Base-by-base conservation (phyloP, 2,888 invertebrate genomes). In the Diaperis boleti region DNA sequence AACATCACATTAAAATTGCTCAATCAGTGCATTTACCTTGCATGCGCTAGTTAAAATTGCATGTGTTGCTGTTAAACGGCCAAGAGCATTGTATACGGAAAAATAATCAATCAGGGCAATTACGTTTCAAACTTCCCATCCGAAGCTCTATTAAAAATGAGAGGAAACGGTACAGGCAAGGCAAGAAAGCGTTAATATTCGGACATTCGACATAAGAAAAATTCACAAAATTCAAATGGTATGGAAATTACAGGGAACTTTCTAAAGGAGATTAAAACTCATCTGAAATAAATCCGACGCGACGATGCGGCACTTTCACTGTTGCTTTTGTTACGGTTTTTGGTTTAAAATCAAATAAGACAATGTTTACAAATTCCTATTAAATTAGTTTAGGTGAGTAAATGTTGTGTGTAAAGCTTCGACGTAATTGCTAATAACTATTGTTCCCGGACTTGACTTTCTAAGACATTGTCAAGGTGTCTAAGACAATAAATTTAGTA, bases 11-110 rank as follows among this genome's bases (percentile, higher is more conserved):
- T 26, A 11, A 11, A 4, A 22, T 56, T 56, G 35, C 42, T 52
- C 64, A 68, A 68, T 66, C 59, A 66, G 66, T 68, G 62, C 66
- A 56, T 68, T 68, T 68, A 68, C 65, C 61, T 66, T 52, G 42
- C 37, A 13, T 63, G 61, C 29, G 29, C 59, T 59, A 59, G 22
- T 47, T 59, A 41, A 49, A 59, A 47, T 37, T 47, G 47, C 59
- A 47, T 47, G 47, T 56, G 13, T 14, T 13, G 8, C 33, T 15
- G 15, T 31, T 52, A 52, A 52, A 52, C 6, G 15, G 15, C 17
- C 22, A 52, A 52, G 35, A 22, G 13, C 39, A 39, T 8, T 2
- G 7, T 17, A 35, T 18, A 33, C 50, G 35, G 35, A 39, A 39
- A 52, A 39, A 39, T 17, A 39, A 15, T 15, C 52, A 52, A 39